These are phyloP conservation scores for Oncorhynchus gorbuscha DNA, from an alignment of 2,113 vertebrate genomes.

Conservation along the genomic window DNA sequence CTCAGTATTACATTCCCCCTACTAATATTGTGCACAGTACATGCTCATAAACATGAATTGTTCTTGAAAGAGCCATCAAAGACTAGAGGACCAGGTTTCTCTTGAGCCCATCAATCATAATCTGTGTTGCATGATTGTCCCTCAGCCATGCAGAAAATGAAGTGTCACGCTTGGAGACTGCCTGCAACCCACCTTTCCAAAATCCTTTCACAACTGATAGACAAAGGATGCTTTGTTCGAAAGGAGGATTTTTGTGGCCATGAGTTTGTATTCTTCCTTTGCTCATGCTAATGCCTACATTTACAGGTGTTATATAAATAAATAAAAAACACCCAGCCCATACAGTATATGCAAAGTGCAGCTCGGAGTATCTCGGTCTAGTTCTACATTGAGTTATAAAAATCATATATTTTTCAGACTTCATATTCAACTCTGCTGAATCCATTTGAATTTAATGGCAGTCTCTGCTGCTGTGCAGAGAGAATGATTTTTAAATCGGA, in stretches of 20 bases:
- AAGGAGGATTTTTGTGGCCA: not conserved
- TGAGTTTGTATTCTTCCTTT: constrained; percentile 10
- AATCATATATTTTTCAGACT: constrained; percentile 23
- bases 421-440: constrained; percentile 13
- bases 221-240: constrained; percentile 18
- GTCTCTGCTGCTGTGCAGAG: constrained; percentile 13
- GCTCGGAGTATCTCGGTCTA: constrained; percentile 15
- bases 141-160: constrained; percentile 61
- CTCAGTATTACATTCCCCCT: not conserved
- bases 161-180: constrained; percentile 45
- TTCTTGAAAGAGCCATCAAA: constrained; percentile 43
- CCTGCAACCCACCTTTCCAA: constrained; percentile 41
- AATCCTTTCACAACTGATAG: constrained; percentile 21
- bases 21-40: not conserved
- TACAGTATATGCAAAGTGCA: constrained; percentile 7
- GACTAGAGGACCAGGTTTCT: constrained; percentile 36
- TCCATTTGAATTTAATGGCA: constrained; percentile 35
- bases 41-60: not conserved
- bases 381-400: constrained; percentile 17
- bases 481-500: constrained; percentile 27
- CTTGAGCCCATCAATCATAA: constrained; percentile 50
- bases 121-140: constrained; percentile 53
- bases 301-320: constrained; percentile 21
- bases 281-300: constrained; percentile 34
- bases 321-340: not conserved